phyloP scores from a whole-genome alignment of 2,797 vertebrate species.

The Myotis vivesi region DNA sequence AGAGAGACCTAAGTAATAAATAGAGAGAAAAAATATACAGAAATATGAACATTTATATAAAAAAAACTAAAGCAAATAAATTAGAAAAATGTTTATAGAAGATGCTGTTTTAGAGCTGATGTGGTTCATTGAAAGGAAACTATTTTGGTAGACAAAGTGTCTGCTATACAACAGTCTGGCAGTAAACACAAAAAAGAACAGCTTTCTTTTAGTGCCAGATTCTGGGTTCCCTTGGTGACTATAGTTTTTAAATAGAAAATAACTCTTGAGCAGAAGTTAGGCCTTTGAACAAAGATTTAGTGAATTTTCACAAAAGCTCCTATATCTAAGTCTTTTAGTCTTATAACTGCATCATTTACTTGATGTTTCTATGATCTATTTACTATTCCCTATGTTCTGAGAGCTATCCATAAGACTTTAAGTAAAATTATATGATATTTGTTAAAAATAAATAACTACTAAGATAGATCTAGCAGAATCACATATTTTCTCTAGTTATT shows the following conservation, averaged over 20 bases:
- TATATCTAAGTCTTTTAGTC: neutral
- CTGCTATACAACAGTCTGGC: neutral
- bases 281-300: constrained; percentile 42
- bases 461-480: neutral
- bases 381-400: neutral
- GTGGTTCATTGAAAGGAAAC: neutral
- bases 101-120: neutral
- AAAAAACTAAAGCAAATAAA: neutral
- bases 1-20: neutral
- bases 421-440: neutral
- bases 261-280: constrained; percentile 25
- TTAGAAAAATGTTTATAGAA: neutral
- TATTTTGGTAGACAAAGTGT: constrained; percentile 29
- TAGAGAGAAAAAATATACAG: neutral
- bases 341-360: neutral
- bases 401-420: neutral
- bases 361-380: neutral
- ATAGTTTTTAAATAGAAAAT: constrained; percentile 53
- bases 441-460: neutral
- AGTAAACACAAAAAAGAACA: constrained; percentile 3
- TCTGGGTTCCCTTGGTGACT: constrained; percentile 38
- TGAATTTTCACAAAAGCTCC: neutral
- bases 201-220: neutral
- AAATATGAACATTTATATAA: neutral
- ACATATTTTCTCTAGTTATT: neutral